phyloP scores from a whole-genome alignment of 2,113 vertebrate species.

The Calonectris borealis region DNA sequence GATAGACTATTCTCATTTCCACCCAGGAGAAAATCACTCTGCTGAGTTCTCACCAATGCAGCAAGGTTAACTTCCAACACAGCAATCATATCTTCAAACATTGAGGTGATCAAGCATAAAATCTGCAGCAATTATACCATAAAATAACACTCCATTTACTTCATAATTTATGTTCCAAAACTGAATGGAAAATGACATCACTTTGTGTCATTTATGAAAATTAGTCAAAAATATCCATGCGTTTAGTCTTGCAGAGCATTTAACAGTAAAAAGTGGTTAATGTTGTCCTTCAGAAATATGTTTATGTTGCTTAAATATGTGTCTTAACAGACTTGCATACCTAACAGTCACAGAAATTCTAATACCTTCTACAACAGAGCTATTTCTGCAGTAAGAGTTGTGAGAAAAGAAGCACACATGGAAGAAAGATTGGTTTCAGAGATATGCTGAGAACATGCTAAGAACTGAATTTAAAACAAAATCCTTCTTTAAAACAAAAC shows the following conservation, averaged over 20 bases:
- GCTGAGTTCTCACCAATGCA: slow-evolving; percentile 22
- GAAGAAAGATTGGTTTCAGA: not conserved
- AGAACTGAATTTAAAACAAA: not conserved
- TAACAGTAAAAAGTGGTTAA: not conserved
- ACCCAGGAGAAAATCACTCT: not conserved
- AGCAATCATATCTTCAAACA: slow-evolving; percentile 76
- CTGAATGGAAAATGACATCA: not conserved
- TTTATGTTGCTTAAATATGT: not conserved
- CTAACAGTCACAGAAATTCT: not conserved
- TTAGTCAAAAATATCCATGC: not conserved
- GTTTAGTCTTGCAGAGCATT: not conserved
- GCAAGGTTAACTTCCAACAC: slow-evolving; percentile 73
- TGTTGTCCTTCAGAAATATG: not conserved
- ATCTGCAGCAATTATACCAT: slow-evolving; percentile 61
- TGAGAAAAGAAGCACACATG: not conserved
- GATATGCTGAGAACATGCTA: not conserved
- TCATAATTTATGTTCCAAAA: not conserved
- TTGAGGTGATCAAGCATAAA: slow-evolving; percentile 77
- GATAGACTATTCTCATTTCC: slow-evolving; percentile 52
- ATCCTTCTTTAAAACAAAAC: not conserved
- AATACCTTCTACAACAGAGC: not conserved
- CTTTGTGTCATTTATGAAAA: not conserved
- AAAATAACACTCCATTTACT: not conserved
- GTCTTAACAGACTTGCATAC: not conserved
- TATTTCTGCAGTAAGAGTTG: not conserved